Percentiles rank a stretch among this genome's conserved stretches.
Evolutionary conservation across 2,888 invertebrate genomes (phyloP).

Genomic region (Caenorhabditis wallacei): DNA sequence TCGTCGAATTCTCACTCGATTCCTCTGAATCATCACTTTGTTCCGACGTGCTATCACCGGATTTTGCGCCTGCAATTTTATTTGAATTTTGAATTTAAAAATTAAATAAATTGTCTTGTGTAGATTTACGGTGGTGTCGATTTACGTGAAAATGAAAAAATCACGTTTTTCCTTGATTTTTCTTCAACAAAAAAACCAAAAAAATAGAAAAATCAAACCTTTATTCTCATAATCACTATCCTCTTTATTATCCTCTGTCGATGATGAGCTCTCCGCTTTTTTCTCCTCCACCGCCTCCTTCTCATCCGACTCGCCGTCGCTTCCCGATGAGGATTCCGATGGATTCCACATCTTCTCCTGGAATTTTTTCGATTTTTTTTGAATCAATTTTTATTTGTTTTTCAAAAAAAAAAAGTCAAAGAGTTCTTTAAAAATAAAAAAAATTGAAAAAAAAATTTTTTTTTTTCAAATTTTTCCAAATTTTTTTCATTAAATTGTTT

Average conservation of each 20-base stretch:
- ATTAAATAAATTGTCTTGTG: too few species aligned
- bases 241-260: slow-evolving; percentile 56
- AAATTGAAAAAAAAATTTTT: neutral
- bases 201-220: slow-evolving; percentile 10
- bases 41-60: slow-evolving; percentile 35
- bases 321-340: slow-evolving; percentile 68
- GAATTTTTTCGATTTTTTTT: neutral
- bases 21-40: slow-evolving; percentile 51
- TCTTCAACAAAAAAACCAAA: too few species aligned
- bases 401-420: too few species aligned
- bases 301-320: slow-evolving; percentile 62
- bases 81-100: too few species aligned
- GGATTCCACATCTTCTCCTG: slow-evolving; percentile 65
- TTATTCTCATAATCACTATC: slow-evolving; percentile 55
- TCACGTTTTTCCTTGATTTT: neutral
- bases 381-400: neutral
- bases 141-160: too few species aligned
- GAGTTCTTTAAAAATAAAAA: neutral
- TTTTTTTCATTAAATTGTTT: too few species aligned
- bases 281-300: slow-evolving; percentile 38
- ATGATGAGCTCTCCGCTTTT: slow-evolving; percentile 12
- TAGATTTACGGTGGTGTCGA: too few species aligned
- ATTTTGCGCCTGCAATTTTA: slow-evolving; percentile 13
- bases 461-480: too few species aligned
- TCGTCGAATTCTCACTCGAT: slow-evolving; percentile 36